These are phyloP conservation scores for Lamproptera curius DNA, from an alignment of 2,888 invertebrate species.

Conservation along the genomic window DNA sequence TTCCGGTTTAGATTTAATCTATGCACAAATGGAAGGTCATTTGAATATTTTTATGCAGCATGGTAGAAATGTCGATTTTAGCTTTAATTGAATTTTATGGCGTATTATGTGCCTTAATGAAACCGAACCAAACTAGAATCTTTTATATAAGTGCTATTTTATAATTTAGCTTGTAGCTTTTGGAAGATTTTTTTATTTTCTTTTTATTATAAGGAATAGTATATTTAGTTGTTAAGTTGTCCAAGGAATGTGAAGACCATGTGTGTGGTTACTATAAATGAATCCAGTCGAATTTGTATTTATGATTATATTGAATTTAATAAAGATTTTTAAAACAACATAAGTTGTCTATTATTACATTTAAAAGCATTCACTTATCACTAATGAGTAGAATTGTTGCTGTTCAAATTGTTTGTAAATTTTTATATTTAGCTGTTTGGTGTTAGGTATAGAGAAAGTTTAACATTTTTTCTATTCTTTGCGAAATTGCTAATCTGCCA, in stretches of 20 bases:
- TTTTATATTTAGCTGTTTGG: too few species aligned
- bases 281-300: slow-evolving; percentile 14
- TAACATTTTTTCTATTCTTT: not conserved
- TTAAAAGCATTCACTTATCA: too few species aligned
- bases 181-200: slow-evolving; percentile 18
- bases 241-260: not conserved
- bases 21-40: too few species aligned
- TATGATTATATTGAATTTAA: slow-evolving; percentile 15
- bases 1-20: too few species aligned
- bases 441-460: too few species aligned
- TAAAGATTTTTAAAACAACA: slow-evolving; percentile 5
- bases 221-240: slow-evolving; percentile 2
- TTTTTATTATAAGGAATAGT: too few species aligned
- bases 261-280: not conserved
- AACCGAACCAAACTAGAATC: slow-evolving; percentile 72
- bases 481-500: not conserved
- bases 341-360: too few species aligned
- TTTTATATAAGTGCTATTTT: slow-evolving; percentile 24
- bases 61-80: slow-evolving; percentile 31
- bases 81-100: slow-evolving; percentile 68
- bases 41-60: too few species aligned
- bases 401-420: too few species aligned
- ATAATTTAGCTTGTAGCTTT: slow-evolving; percentile 1
- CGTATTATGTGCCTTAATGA: slow-evolving; percentile 68
- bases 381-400: too few species aligned